These are phyloP conservation scores for Heliocidaris tuberculata DNA, from an alignment of 35 echinoderm and acorn worm species.

Conservation along the genomic window DNA sequence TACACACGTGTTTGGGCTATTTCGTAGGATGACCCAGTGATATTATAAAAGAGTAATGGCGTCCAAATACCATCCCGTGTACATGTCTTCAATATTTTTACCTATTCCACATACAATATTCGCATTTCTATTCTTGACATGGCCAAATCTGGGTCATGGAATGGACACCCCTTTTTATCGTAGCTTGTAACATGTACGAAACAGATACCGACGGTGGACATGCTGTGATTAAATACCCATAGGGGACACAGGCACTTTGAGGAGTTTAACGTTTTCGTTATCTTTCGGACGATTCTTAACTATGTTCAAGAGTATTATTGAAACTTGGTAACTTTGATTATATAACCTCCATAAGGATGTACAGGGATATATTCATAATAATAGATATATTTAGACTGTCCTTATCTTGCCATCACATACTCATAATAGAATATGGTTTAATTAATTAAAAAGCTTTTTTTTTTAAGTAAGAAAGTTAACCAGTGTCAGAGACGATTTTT, in stretches of 20 bases:
- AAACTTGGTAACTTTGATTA: neutral
- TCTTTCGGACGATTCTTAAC: neutral
- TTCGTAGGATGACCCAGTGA: neutral
- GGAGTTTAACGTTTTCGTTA: neutral
- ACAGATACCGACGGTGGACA: neutral
- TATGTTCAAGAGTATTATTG: neutral
- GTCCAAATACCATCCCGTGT: neutral
- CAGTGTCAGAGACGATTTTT: no score
- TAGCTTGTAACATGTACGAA: constrained; percentile 12
- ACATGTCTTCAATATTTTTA: no score
- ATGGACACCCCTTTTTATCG: neutral
- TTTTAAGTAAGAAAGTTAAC: no score
- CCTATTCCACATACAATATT: no score
- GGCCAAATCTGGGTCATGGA: neutral
- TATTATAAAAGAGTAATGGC: neutral
- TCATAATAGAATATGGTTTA: no score
- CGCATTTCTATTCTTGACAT: neutral
- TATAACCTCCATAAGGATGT: no score
- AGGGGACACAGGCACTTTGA: neutral
- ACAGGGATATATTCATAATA: no score
- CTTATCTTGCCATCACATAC: no score
- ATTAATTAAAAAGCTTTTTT: no score
- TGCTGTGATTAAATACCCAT: neutral
- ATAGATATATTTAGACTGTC: no score
- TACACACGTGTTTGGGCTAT: neutral